A percentile compares a stretch with the other conserved stretches of the same genome.
phyloP scores from a whole-genome alignment of 1,140 invertebrate species.

The Megathymus violae region DNA sequence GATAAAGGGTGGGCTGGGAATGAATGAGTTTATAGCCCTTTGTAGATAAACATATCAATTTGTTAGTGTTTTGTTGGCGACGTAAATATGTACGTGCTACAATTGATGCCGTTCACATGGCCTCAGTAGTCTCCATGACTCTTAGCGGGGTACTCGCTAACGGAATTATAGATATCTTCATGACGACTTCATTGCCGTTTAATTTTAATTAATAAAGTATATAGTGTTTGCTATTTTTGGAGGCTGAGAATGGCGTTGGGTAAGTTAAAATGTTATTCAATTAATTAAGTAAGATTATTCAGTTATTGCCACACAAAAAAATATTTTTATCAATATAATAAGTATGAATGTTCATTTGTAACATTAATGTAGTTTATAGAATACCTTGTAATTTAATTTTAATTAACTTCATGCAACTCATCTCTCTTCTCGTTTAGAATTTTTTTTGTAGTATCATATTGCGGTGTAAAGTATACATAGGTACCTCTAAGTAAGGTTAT shows the following conservation, averaged over 20 bases:
- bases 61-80: conserved; percentile 79
- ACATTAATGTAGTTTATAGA: no score
- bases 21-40: conserved; percentile 80
- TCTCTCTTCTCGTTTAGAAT: no score
- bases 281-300: no score
- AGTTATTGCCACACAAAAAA: no score
- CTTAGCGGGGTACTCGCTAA: conserved; percentile 55
- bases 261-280: neutral
- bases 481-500: no score
- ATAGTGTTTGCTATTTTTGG: neutral
- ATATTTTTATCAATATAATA: no score
- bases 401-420: no score
- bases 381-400: no score
- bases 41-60: conserved; percentile 84
- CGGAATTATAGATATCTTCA: conserved; percentile 45
- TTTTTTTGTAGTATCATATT: no score
- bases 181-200: conserved; percentile 24
- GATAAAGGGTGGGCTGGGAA: conserved; percentile 75
- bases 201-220: conserved; percentile 10
- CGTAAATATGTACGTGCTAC: conserved; percentile 71
- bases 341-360: no score
- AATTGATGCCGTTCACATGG: conserved; percentile 55
- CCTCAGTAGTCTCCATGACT: conserved; percentile 64
- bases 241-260: neutral
- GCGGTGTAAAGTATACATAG: no score